A percentile compares a stretch with the other conserved stretches of the same genome.
These are phyloP conservation scores for Apis laboriosa DNA, from an alignment of 1,140 invertebrate genomes.

Conservation along the genomic window DNA sequence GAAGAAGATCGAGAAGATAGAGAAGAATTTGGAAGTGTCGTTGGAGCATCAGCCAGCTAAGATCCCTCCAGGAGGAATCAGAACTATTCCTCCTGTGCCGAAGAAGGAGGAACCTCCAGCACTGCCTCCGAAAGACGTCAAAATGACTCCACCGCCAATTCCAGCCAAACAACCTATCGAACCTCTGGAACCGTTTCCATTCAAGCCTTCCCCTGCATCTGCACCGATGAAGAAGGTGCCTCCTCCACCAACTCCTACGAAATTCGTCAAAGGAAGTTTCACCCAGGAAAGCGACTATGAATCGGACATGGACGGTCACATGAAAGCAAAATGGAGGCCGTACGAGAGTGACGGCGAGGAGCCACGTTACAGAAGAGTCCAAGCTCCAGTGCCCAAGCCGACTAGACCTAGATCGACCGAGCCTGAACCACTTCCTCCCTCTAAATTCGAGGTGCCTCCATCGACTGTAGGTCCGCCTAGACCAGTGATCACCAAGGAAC, in stretches of 20 bases:
- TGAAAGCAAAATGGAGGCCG: constrained; percentile 83
- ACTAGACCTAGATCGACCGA: constrained; percentile 82
- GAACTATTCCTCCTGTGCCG: constrained; percentile 79
- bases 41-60: constrained; percentile 81
- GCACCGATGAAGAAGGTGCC: constrained; percentile 68
- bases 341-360: constrained; percentile 86
- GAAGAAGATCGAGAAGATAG: constrained; percentile 83
- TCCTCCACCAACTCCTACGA: constrained; percentile 83
- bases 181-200: constrained; percentile 81
- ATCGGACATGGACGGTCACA: constrained; percentile 84
- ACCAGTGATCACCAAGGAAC: constrained; percentile 73
- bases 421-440: constrained; percentile 83
- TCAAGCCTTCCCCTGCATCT: constrained; percentile 55
- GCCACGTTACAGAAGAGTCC: constrained; percentile 81
- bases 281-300: constrained; percentile 86
- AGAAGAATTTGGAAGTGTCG: constrained; percentile 83
- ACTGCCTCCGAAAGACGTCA: constrained; percentile 79
- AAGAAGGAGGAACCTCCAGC: constrained; percentile 71
- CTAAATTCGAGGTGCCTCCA: constrained; percentile 82
- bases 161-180: constrained; percentile 70
- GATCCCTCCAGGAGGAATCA: constrained; percentile 81
- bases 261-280: constrained; percentile 83
- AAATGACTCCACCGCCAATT: constrained; percentile 75
- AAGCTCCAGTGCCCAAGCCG: constrained; percentile 77
- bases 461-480: constrained; percentile 80